Conservation (phyloP, 2,797 vertebrate genomes). For the Acrocephalus scirpaceus region DNA sequence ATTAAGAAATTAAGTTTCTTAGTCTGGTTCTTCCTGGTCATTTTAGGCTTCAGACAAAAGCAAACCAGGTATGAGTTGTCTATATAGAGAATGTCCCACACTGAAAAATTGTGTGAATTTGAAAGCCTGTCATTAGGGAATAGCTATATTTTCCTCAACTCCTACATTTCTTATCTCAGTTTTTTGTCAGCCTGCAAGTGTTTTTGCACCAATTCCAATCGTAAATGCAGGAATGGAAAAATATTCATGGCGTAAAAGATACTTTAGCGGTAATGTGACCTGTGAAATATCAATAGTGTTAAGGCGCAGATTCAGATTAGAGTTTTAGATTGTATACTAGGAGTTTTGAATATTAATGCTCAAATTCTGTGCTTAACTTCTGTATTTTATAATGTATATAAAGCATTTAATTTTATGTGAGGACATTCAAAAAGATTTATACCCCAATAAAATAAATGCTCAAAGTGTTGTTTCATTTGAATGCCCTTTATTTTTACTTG, state of each 20-base stretch:
- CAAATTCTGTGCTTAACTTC: neutral
- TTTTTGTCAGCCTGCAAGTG: neutral
- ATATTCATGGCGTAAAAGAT: neutral
- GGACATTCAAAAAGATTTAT: neutral
- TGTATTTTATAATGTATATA: neutral
- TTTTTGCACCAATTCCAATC: neutral
- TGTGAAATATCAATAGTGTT: neutral
- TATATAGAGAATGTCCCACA: accelerated
- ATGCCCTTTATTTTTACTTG: neutral
- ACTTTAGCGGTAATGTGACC: neutral
- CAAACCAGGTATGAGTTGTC: neutral
- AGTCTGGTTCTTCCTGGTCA: neutral
- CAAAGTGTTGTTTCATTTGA: neutral
- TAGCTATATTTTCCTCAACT: neutral
- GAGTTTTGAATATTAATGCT: neutral
- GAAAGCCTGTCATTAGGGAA: neutral
- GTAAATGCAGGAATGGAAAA: neutral
- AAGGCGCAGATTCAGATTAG: neutral
- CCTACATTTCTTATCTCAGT: neutral
- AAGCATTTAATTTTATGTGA: neutral
- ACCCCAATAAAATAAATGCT: neutral
- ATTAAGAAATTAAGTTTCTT: neutral
- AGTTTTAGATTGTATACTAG: neutral
- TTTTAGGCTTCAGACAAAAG: neutral
- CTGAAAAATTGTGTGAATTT: neutral